A percentile compares a stretch with the other conserved stretches of the same genome.
These are phyloP conservation scores for Myrmecophaga tridactyla DNA, from an alignment of 2,113 vertebrate genomes.

Conservation along the genomic window DNA sequence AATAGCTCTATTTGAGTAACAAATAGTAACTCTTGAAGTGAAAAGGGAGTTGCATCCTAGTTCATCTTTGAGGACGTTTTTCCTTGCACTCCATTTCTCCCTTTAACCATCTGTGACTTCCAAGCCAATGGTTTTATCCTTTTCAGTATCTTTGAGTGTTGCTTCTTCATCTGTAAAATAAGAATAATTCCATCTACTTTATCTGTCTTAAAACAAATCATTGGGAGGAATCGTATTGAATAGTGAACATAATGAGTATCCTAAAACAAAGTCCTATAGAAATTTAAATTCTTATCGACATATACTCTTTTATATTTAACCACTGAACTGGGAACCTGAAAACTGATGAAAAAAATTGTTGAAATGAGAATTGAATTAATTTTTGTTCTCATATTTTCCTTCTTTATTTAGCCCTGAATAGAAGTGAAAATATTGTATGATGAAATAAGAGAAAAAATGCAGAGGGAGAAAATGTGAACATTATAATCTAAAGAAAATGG, in stretches of 20 bases:
- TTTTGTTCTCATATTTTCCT: slow-evolving; percentile 26
- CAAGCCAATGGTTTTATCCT: not conserved
- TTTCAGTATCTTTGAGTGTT: not conserved
- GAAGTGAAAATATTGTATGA: not conserved
- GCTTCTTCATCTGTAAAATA: not conserved
- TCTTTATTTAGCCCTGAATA: not conserved
- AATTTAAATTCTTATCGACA: not conserved
- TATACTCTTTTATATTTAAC: not conserved
- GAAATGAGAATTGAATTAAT: slow-evolving; percentile 16
- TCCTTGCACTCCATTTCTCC: not conserved
- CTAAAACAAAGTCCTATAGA: not conserved
- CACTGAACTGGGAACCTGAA: not conserved
- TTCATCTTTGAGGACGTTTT: not conserved
- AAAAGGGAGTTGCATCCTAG: not conserved
- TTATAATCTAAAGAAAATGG: slow-evolving; percentile 54
- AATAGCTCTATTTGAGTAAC: not conserved
- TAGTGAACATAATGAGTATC: not conserved
- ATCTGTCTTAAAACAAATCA: not conserved
- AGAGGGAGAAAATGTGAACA: not conserved
- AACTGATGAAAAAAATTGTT: not conserved
- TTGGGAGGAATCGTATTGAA: not conserved
- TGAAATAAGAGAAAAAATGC: slow-evolving; percentile 32
- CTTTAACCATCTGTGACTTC: not conserved
- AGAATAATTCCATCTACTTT: not conserved
- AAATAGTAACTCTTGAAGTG: not conserved